phyloP scores from a whole-genome alignment of 2,888 invertebrate species.

The Drosophila helvetica region DNA sequence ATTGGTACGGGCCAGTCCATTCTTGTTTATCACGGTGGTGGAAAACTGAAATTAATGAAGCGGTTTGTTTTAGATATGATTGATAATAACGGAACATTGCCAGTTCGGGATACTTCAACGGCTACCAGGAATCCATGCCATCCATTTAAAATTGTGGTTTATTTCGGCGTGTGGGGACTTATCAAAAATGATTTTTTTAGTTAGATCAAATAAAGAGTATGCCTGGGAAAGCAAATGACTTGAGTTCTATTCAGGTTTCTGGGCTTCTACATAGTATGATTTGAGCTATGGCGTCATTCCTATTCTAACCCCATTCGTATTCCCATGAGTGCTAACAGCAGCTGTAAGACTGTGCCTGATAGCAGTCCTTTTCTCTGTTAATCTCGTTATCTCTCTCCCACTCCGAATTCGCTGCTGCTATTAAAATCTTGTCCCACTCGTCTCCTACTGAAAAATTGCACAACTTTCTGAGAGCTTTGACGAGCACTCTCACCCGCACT shows the following conservation, averaged over 20 bases:
- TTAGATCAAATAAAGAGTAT: not conserved
- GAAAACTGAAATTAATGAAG: not conserved
- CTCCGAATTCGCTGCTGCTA: not conserved
- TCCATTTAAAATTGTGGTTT: not conserved
- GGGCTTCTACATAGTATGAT: too few relatives aligned
- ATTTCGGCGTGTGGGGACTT: not conserved
- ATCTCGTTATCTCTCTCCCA: too few relatives aligned
- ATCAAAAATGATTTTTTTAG: not conserved
- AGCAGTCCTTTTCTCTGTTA: too few relatives aligned
- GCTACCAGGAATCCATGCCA: not conserved
- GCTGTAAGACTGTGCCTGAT: too few relatives aligned
- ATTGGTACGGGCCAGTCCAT: not conserved
- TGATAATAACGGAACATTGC: not conserved
- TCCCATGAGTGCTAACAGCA: too few relatives aligned
- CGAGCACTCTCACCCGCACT: not conserved
- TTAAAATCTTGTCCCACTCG: not conserved
- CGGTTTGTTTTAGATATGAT: not conserved
- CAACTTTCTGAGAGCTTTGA: not conserved
- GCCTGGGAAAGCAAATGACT: too few relatives aligned
- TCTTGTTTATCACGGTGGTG: not conserved
- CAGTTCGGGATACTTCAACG: accelerated
- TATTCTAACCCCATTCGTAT: too few relatives aligned
- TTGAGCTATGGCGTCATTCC: too few relatives aligned
- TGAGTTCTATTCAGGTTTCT: too few relatives aligned
- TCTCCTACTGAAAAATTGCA: not conserved